A percentile compares a stretch with the other conserved stretches of the same genome.
These are phyloP conservation scores for Notodonta dromedarius DNA, from an alignment of 2,888 invertebrate species.

Conservation along the genomic window DNA sequence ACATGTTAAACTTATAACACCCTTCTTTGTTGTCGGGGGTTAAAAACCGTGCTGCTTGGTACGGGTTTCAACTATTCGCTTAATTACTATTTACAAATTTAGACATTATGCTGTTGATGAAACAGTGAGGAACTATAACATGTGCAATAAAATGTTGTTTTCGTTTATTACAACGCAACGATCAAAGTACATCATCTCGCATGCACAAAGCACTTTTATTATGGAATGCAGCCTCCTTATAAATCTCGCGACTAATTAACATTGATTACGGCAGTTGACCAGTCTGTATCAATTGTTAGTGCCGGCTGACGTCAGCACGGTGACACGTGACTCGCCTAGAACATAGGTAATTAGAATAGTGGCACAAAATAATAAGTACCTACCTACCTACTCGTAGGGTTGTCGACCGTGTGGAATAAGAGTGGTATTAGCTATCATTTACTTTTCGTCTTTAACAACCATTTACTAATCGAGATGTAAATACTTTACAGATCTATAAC, in stretches of 20 bases:
- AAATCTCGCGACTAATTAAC: slow-evolving; percentile 4
- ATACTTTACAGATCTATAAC: too few relatives aligned
- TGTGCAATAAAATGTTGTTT: not conserved
- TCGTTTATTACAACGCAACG: not conserved
- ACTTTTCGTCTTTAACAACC: too few relatives aligned
- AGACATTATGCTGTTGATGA: too few relatives aligned
- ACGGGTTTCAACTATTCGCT: too few relatives aligned
- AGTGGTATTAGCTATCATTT: too few relatives aligned
- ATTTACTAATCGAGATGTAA: too few relatives aligned
- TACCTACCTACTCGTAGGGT: not conserved
- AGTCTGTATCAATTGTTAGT: not conserved
- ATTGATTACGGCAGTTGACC: slow-evolving; percentile 1
- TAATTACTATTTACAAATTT: too few relatives aligned
- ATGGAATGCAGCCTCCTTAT: slow-evolving; percentile 2
- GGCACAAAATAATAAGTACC: not conserved
- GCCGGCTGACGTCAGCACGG: not conserved
- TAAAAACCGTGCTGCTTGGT: too few relatives aligned
- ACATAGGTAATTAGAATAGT: not conserved
- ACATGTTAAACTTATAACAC: too few relatives aligned
- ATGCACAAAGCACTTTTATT: slow-evolving; percentile 6
- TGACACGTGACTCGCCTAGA: not conserved
- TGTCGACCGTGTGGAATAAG: not conserved
- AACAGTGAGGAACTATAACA: too few relatives aligned
- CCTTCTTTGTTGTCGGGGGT: too few relatives aligned
- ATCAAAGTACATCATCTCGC: not conserved